Base-by-base conservation (phyloP, 1,140 invertebrate species). In the Lamellibrachia luymesi region DNA sequence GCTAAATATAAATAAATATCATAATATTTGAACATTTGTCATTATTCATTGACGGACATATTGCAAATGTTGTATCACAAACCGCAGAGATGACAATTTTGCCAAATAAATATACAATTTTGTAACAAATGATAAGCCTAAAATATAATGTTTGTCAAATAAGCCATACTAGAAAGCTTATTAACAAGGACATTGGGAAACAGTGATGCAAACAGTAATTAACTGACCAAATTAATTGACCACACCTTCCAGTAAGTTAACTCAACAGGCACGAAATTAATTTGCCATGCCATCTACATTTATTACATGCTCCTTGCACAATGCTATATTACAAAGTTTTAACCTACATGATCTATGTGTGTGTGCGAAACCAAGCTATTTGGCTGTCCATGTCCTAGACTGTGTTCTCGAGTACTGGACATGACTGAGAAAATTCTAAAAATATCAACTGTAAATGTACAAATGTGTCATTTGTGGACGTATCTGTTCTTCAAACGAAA, bases 211-310 rank as follows among this genome's bases (percentile, higher is more conserved):
- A 38, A 50, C 50, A 92, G 22, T 51, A 51, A 51, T 92, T 4
- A 49, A 49, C 90, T 90, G 90, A 90, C 27, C n/a, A 49, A 94
- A 51, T 90, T 94, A n/a, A 80, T 92, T 49, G 64, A 94, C 4
- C 93, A 94, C 52, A 90, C 50, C 2, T 89, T 94, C 13, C 91
- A 7, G 94, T 94, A 92, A 94, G 94, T 92, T 93, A 94, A 90
- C 92, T 93, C 92, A 94, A 94, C 38, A 93, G 93, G 51, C 56
- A 92, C 51, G 93, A 95, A 80, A 80, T 80, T 80, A 80, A 80
- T 80, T 8, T 80, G 64, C 17, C 64, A 80, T 13, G 52, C 6
- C 64, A 80, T 80, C 64, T 80, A 10, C 64, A 80, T 80, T 80
- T 80, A 80, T 80, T 80, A 80, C 64, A 80, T 22, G 13, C 64